Percentiles rank a stretch among this genome's conserved stretches.
Evolutionary conservation across 2,797 vertebrate genomes (phyloP).

Genomic region (Enteromius thamalakanensis): DNA sequence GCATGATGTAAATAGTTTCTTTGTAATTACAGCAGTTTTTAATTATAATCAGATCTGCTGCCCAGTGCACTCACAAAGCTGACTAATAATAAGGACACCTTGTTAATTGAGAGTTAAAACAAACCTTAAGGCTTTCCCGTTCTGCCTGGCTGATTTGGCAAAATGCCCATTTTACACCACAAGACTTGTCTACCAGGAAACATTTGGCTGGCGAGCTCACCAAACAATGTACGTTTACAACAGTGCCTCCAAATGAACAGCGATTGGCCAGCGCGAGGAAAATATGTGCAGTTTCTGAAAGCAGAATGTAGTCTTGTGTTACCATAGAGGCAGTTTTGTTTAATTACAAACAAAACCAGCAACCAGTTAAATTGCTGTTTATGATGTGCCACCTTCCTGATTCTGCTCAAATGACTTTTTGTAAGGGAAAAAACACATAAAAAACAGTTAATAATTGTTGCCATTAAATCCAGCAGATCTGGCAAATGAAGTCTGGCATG

Average conservation of each 20-base stretch:
- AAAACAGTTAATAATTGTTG: constrained; percentile 38
- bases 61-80: neutral
- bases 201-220: neutral
- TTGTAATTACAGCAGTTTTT: constrained; percentile 43
- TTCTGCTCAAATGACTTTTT: constrained; percentile 35
- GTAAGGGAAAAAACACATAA: constrained; percentile 12
- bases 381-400: constrained; percentile 34
- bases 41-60: constrained; percentile 42
- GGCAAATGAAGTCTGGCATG: constrained; percentile 14
- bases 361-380: constrained; percentile 40
- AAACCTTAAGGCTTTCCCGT: constrained; percentile 37
- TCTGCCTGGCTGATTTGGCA: constrained; percentile 29
- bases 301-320: constrained; percentile 39
- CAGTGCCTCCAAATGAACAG: neutral
- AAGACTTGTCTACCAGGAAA: constrained; percentile 24
- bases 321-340: constrained; percentile 50
- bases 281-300: constrained; percentile 37
- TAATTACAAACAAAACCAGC: constrained; percentile 53
- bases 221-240: constrained; percentile 35
- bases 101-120: constrained; percentile 37
- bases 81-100: constrained; percentile 41
- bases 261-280: neutral
- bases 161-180: constrained; percentile 20
- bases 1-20: constrained; percentile 25
- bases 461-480: constrained; percentile 41